Base-by-base conservation (phyloP, 2,797 vertebrate genomes). In the Malacoraja senta region DNA sequence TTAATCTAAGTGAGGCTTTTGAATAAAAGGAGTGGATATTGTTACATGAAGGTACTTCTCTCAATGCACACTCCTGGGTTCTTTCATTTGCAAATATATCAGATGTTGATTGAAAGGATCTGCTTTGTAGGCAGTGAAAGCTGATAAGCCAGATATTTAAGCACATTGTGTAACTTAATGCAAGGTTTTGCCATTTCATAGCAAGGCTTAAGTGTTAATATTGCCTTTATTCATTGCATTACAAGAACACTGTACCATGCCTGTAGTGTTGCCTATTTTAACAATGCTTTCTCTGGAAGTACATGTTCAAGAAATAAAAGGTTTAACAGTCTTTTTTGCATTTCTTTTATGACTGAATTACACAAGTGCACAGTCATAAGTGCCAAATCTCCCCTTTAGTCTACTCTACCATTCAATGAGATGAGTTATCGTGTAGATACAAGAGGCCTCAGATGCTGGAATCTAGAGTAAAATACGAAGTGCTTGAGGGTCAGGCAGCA, bases 1-100 rank as follows among this genome's bases (percentile, higher is more conserved):
- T 92, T 10, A 76, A 92, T 74, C 76, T 74, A 92, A 92, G 44
- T 74, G 90, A n/a, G 68, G 76, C 35, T 91, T 91, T 91, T 79
- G 68, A 71, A 71, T 2, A 32, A 92, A 92, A 92, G 71, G 71
- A 4, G 24, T 19, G 53, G 44, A 53, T 53, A 24, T 53, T 29
- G 19, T 76, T 76, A 72, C 71, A 53, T 53, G 68, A 74, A 92
- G 13, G 72, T 24, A 76, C 58, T 92, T 92, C 71, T 44, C 68
- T 92, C 44, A 53, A 92, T 92, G 90, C n/a, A 24, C 90, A 29
- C 12, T 92, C 71, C 44, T n/a, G 21, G 35, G 38, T 29, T 92
- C 10, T n/a, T 92, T 92, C 21, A 92, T 92, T 92, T 53, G 71
- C 35, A 76, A 32, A 92, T 44, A 72, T 91, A 71, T 72, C 24